Conservation (phyloP, 2,797 vertebrate species). For the Myoxocephalus aenaeus region DNA sequence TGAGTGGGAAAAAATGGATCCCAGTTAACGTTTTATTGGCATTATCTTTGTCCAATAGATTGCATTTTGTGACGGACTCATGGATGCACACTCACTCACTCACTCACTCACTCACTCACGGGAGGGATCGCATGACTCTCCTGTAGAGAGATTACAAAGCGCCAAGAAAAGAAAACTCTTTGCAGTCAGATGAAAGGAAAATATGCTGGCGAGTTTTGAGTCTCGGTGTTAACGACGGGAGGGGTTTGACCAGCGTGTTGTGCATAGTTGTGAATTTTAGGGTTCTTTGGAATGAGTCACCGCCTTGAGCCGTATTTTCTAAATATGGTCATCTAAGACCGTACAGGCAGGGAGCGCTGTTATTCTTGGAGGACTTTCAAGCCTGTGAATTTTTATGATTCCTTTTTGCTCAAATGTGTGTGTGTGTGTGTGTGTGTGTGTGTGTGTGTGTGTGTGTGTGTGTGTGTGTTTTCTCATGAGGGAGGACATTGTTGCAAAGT, state of each 20-base stretch:
- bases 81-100: too few relatives aligned
- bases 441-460: too few relatives aligned
- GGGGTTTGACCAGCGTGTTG: neutral
- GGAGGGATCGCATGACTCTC: too few relatives aligned
- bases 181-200: neutral
- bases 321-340: conserved; percentile 48
- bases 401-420: neutral
- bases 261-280: conserved; percentile 29
- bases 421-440: too few relatives aligned
- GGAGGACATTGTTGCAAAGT: conserved; percentile 40
- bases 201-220: too few relatives aligned
- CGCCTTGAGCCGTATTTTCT: conserved; percentile 25
- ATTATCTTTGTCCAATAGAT: too few relatives aligned
- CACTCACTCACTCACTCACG: too few relatives aligned
- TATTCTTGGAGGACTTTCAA: conserved; percentile 42
- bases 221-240: neutral
- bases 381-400: conserved; percentile 24
- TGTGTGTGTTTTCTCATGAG: conserved; percentile 1
- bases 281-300: conserved; percentile 26
- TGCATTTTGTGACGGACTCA: too few relatives aligned
- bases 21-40: too few relatives aligned
- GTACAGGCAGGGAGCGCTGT: neutral
- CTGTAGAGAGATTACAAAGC: too few relatives aligned
- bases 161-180: too few relatives aligned
- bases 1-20: too few relatives aligned